These are phyloP conservation scores for Leptopterna dolabrata DNA, from an alignment of 2,888 invertebrate species.

Conservation along the genomic window DNA sequence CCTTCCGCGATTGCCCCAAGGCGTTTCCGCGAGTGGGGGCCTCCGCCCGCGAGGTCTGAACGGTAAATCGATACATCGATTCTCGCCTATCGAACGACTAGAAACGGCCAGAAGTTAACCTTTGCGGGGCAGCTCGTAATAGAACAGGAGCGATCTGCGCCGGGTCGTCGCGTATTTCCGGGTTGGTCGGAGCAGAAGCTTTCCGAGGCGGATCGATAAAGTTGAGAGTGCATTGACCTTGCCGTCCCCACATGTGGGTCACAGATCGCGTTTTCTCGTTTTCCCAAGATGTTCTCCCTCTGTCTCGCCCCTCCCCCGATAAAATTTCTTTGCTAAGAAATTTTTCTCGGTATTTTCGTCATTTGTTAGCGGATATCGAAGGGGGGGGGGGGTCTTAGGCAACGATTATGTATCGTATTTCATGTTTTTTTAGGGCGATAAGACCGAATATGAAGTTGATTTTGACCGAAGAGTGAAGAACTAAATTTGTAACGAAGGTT, in stretches of 20 bases:
- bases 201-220: slow-evolving; percentile 39
- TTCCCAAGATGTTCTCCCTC: not conserved
- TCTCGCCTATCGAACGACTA: not conserved
- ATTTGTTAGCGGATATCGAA: too few species aligned
- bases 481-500: too few species aligned
- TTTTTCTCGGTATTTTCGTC: too few species aligned
- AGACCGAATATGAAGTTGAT: too few species aligned
- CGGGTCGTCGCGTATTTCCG: slow-evolving; percentile 46
- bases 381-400: too few species aligned
- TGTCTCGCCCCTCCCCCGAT: not conserved
- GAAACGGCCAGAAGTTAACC: slow-evolving; percentile 20
- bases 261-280: slow-evolving; percentile 25
- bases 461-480: too few species aligned
- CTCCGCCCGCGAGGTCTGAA: not conserved
- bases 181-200: slow-evolving; percentile 43
- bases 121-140: slow-evolving; percentile 22
- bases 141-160: slow-evolving; percentile 38
- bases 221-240: slow-evolving; percentile 54
- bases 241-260: slow-evolving; percentile 50
- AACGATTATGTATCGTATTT: too few species aligned
- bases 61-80: slow-evolving; percentile 8
- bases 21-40: too few species aligned
- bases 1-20: not conserved
- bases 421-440: too few species aligned
- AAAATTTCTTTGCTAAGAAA: too few species aligned